Evolutionary conservation across 2,888 invertebrate genomes (phyloP).

Genomic region (Drosophila flavopinicola): DNA sequence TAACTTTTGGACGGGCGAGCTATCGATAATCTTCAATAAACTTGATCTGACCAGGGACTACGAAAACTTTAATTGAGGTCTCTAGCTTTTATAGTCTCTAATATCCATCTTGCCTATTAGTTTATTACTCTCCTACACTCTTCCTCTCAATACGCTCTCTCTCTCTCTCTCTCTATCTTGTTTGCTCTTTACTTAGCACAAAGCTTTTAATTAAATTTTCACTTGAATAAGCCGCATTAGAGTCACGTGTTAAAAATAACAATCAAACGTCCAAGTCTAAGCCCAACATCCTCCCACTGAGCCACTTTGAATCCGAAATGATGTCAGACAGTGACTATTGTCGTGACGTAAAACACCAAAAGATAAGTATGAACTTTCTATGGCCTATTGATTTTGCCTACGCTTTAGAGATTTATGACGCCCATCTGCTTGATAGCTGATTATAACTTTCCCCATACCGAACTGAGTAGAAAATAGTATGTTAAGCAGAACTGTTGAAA

Average conservation of each 20-base stretch:
- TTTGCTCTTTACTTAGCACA: conserved; percentile 49
- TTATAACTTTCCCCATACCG: conserved; percentile 46
- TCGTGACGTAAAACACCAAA: conserved; percentile 48
- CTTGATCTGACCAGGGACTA: too few species aligned
- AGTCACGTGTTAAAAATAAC: conserved; percentile 79
- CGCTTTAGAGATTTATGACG: conserved; percentile 65
- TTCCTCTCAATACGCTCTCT: not conserved
- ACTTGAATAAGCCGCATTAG: conserved; percentile 74
- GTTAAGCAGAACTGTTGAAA: too few species aligned
- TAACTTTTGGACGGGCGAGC: too few species aligned
- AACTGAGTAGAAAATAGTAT: not conserved
- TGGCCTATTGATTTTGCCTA: conserved; percentile 55
- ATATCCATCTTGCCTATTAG: conserved; percentile 36
- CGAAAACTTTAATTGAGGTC: too few species aligned
- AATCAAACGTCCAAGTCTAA: conserved; percentile 62
- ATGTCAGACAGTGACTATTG: conserved; percentile 28
- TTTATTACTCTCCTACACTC: not conserved
- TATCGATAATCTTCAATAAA: too few species aligned
- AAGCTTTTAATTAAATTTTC: conserved; percentile 78
- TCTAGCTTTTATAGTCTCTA: too few species aligned
- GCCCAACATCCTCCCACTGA: not conserved
- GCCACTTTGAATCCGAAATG: not conserved
- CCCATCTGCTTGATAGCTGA: conserved; percentile 48
- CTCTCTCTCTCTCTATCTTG: not conserved
- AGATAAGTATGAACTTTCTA: conserved; percentile 51